Evolutionary conservation across 2,797 vertebrate species (phyloP).

Genomic region (Helarctos malayanus): DNA sequence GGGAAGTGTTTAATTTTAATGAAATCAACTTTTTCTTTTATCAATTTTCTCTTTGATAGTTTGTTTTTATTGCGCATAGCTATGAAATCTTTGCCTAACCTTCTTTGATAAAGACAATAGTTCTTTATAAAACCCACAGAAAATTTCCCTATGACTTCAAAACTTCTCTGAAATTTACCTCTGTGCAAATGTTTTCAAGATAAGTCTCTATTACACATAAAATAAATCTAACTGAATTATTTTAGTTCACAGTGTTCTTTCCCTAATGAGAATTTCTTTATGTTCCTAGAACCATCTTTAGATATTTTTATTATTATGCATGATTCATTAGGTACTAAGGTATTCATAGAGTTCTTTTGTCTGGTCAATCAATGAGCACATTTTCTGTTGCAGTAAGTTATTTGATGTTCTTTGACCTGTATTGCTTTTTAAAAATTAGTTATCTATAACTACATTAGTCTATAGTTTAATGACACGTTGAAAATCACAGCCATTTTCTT

Average conservation of each 20-base stretch:
- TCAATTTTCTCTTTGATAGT: slow-evolving; percentile 30
- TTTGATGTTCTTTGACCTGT: slow-evolving; percentile 27
- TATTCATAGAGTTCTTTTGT: slow-evolving; percentile 4
- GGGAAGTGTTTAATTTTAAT: slow-evolving; percentile 55
- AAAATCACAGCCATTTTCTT: neutral
- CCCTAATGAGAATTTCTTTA: neutral
- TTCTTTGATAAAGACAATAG: slow-evolving; percentile 47
- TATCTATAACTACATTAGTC: neutral
- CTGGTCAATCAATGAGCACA: neutral
- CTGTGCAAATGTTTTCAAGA: slow-evolving; percentile 40
- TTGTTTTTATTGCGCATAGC: slow-evolving; percentile 60
- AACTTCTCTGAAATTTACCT: slow-evolving; percentile 30
- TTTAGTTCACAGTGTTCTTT: slow-evolving; percentile 47
- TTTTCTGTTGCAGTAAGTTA: slow-evolving; percentile 39
- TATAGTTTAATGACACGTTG: slow-evolving; percentile 10
- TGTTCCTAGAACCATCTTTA: neutral
- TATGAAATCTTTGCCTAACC: slow-evolving; percentile 36
- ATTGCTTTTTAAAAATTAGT: neutral
- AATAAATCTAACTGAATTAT: slow-evolving; percentile 17
- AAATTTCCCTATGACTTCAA: slow-evolving; percentile 13
- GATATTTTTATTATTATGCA: slow-evolving; percentile 12
- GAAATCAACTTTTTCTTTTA: slow-evolving; percentile 53
- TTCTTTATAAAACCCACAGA: slow-evolving; percentile 51
- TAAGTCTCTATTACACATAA: neutral
- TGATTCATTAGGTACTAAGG: neutral